These are phyloP conservation scores for Drosophila quadrilineata DNA, from an alignment of 1,140 invertebrate genomes.

Conservation along the genomic window DNA sequence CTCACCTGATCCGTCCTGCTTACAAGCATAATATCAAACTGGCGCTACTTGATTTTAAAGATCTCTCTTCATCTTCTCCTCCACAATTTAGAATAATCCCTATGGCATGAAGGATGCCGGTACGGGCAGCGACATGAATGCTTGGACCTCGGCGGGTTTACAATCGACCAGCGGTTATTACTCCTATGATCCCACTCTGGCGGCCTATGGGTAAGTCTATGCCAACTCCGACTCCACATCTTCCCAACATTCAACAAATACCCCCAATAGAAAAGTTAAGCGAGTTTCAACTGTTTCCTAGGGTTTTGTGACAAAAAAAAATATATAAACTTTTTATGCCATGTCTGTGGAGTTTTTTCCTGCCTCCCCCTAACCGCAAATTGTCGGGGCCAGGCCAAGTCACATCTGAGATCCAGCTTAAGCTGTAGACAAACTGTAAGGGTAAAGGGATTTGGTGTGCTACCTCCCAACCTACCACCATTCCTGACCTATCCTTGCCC, in stretches of 20 bases:
- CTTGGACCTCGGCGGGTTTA: slow-evolving; percentile 92
- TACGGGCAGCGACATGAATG: slow-evolving; percentile 91
- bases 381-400: slow-evolving; percentile 11
- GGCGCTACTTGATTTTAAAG: not conserved
- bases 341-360: slow-evolving; percentile 63
- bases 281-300: slow-evolving; percentile 30
- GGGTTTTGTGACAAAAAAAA: slow-evolving; percentile 45
- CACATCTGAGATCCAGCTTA: not conserved
- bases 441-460: too few species aligned
- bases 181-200: slow-evolving; percentile 94
- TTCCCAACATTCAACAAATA: not conserved
- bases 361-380: too few species aligned
- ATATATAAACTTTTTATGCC: slow-evolving; percentile 48
- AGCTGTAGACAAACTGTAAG: slow-evolving; percentile 20
- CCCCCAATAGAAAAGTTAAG: not conserved
- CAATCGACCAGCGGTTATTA: slow-evolving; percentile 95
- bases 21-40: slow-evolving; percentile 43
- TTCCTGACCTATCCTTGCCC: not conserved
- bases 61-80: not conserved
- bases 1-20: slow-evolving; percentile 1
- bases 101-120: slow-evolving; percentile 93
- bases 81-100: slow-evolving; percentile 92
- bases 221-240: too few species aligned
- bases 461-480: not conserved
- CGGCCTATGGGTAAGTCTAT: slow-evolving; percentile 93